phyloP scores from a whole-genome alignment of 2,888 invertebrate genomes.

The Taphrorychus bicolor region DNA sequence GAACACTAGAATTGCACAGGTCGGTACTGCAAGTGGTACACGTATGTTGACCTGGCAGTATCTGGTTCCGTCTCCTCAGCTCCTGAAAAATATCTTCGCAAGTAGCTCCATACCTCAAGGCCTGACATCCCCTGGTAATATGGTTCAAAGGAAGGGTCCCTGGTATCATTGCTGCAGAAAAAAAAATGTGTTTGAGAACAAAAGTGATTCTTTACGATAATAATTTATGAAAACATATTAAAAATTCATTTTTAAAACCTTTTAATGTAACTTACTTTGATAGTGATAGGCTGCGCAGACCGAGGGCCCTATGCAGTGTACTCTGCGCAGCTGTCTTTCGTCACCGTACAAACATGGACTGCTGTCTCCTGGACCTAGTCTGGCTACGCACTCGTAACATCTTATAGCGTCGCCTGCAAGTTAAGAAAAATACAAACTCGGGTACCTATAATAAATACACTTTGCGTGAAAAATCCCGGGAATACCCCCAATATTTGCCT shows the following conservation, averaged over 20 bases:
- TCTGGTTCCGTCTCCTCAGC: slow-evolving; percentile 45
- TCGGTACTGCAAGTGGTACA: slow-evolving; percentile 52
- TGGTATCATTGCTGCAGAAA: slow-evolving; percentile 45
- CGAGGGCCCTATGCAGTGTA: slow-evolving; percentile 50
- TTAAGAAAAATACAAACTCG: not conserved
- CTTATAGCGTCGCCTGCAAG: slow-evolving; percentile 44
- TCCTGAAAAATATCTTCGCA: slow-evolving; percentile 54
- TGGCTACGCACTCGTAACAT: slow-evolving; percentile 51
- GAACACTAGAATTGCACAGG: slow-evolving; percentile 47
- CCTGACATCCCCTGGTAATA: slow-evolving; percentile 52
- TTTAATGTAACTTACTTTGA: slow-evolving; percentile 46
- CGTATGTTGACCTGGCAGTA: slow-evolving; percentile 51
- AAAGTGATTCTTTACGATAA: no score
- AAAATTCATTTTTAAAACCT: not conserved
- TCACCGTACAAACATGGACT: slow-evolving; percentile 50
- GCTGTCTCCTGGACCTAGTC: slow-evolving; percentile 46
- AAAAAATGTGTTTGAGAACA: no score
- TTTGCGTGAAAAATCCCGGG: no score
- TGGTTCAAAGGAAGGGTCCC: slow-evolving; percentile 45
- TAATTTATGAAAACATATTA: no score
- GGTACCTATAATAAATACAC: no score
- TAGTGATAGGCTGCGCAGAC: slow-evolving; percentile 52
- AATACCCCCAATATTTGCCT: no score
- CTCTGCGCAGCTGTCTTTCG: slow-evolving; percentile 45
- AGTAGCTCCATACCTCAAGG: slow-evolving; percentile 49